phyloP scores from a whole-genome alignment of 2,888 invertebrate genomes.

The Globia sparganii region DNA sequence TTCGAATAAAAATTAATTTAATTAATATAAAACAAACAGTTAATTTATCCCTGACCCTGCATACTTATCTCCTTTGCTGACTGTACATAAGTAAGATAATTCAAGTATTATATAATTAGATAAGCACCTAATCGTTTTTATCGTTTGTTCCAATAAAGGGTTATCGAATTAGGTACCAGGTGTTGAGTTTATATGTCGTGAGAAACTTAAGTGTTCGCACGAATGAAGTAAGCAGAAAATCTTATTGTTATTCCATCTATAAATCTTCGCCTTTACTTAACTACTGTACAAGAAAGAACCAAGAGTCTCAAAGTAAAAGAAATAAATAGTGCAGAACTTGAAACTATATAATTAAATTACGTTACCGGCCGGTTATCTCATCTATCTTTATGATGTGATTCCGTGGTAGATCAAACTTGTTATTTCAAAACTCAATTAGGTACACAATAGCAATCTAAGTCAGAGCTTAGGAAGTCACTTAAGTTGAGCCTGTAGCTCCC shows the following conservation, averaged over 20 bases:
- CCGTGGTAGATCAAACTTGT: slow-evolving; percentile 43
- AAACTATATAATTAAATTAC: slow-evolving; percentile 38
- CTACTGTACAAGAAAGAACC: slow-evolving; percentile 7
- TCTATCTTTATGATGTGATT: slow-evolving; percentile 42
- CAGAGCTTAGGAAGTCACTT: slow-evolving; percentile 57
- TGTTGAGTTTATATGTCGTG: slow-evolving; percentile 34
- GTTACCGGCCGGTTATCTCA: slow-evolving; percentile 22
- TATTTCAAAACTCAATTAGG: slow-evolving; percentile 62
- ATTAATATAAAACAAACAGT: too few relatives aligned
- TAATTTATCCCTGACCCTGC: too few relatives aligned
- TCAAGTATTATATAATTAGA: slow-evolving; percentile 27
- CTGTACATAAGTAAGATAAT: slow-evolving; percentile 24
- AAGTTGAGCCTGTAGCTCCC: slow-evolving; percentile 44
- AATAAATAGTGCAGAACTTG: slow-evolving; percentile 47
- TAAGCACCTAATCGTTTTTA: slow-evolving; percentile 20
- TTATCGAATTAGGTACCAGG: slow-evolving; percentile 41
- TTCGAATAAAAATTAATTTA: too few relatives aligned
- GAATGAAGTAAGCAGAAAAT: slow-evolving; percentile 2
- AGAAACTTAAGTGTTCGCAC: slow-evolving; percentile 49
- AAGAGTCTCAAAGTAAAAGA: slow-evolving; percentile 24
- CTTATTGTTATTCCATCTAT: slow-evolving; percentile 28
- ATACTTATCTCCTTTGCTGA: too few relatives aligned
- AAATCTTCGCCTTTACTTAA: slow-evolving; percentile 34
- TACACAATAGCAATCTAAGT: slow-evolving; percentile 60
- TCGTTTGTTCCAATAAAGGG: slow-evolving; percentile 35